phyloP scores from a whole-genome alignment of 2,888 invertebrate genomes.

The Schrankia costaestrigalis region DNA sequence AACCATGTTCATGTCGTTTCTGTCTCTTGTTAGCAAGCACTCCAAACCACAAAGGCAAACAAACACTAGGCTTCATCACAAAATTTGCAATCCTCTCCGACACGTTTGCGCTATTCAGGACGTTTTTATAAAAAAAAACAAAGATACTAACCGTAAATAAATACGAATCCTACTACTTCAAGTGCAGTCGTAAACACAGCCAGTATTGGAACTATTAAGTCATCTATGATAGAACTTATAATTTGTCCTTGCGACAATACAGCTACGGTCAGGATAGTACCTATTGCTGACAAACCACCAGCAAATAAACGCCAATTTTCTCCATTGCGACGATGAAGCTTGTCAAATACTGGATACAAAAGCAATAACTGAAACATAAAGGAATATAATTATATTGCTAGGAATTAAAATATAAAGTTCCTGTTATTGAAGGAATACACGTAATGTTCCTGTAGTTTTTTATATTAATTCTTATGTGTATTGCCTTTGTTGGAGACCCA shows the following conservation, averaged over 20 bases:
- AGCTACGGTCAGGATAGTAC: constrained; percentile 63
- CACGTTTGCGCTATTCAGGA: no score
- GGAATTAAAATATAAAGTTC: neutral
- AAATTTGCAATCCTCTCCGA: no score
- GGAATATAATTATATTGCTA: neutral
- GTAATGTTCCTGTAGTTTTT: no score
- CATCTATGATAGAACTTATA: constrained; percentile 58
- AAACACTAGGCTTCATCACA: no score
- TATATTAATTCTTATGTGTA: no score
- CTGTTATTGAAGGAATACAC: no score
- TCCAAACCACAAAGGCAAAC: no score
- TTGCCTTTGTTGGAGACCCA: no score
- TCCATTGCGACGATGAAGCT: constrained; percentile 59
- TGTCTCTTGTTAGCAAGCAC: no score
- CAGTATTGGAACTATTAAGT: constrained; percentile 58
- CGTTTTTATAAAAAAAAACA: no score
- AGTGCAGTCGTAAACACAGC: constrained; percentile 59
- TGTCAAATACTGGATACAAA: constrained; percentile 68
- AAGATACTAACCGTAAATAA: constrained; percentile 62
- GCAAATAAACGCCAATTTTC: constrained; percentile 72
- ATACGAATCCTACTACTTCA: constrained; percentile 68
- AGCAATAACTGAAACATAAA: constrained; percentile 57
- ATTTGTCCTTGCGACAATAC: constrained; percentile 59
- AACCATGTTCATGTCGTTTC: no score
- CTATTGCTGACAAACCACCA: constrained; percentile 59